Conservation (phyloP, 2,888 invertebrate genomes). For the Hemithea aestivaria region DNA sequence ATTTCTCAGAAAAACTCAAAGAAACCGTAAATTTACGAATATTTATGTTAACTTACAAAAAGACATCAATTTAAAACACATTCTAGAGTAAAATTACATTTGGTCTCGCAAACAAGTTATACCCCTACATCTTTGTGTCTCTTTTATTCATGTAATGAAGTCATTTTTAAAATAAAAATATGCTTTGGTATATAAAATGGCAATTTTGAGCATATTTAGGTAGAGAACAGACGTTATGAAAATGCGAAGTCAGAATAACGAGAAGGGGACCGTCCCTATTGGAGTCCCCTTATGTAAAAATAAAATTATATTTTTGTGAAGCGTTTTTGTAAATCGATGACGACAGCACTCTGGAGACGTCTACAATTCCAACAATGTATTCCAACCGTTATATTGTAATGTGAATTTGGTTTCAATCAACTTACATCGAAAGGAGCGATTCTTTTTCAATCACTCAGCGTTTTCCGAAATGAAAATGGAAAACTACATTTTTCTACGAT, state of each 20-base stretch:
- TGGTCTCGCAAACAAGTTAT: constrained; percentile 21
- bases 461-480: constrained; percentile 20
- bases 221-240: constrained; percentile 51
- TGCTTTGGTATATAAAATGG: constrained; percentile 35
- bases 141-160: constrained; percentile 28
- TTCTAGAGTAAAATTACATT: constrained; percentile 21
- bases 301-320: constrained; percentile 58
- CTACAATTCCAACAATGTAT: constrained; percentile 31
- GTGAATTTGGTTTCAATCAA: constrained; percentile 26
- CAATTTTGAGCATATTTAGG: constrained; percentile 64
- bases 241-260: constrained; percentile 59
- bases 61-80: constrained; percentile 13
- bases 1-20: too few relatives aligned
- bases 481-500: constrained; percentile 38
- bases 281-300: constrained; percentile 52
- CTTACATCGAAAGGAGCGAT: constrained; percentile 14
- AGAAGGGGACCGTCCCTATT: constrained; percentile 48
- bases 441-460: constrained; percentile 18
- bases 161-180: constrained; percentile 28
- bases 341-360: constrained; percentile 22
- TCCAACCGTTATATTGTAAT: constrained; percentile 22
- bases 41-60: constrained; percentile 5
- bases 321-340: constrained; percentile 50
- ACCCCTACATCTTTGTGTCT: constrained; percentile 15
- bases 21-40: not conserved